These are phyloP conservation scores for Oxyteleia sp. DNA, from an alignment of 2,888 invertebrate species.

Conservation along the genomic window DNA sequence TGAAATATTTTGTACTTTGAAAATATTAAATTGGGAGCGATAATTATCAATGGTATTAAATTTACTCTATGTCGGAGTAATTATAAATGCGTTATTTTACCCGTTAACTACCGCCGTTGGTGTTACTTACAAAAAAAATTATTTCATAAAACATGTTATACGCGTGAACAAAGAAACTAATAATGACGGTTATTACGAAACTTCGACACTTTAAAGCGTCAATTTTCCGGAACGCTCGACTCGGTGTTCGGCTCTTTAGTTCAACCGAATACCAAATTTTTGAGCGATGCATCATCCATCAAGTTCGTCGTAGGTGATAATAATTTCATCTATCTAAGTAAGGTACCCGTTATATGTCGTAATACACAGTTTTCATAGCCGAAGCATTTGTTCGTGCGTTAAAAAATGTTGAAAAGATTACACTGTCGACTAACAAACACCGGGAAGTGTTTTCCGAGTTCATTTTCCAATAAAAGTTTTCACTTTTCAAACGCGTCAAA, in stretches of 20 bases:
- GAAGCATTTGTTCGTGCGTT: slow-evolving; percentile 43
- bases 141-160: too few species aligned
- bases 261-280: slow-evolving; percentile 38
- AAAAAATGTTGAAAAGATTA: slow-evolving; percentile 37
- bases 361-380: slow-evolving; percentile 24
- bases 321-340: slow-evolving; percentile 45
- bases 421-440: slow-evolving; percentile 20
- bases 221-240: slow-evolving; percentile 40
- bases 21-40: slow-evolving; percentile 28
- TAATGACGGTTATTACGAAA: slow-evolving; percentile 9
- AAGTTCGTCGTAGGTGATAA: slow-evolving; percentile 50
- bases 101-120: too few species aligned
- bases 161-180: slow-evolving; percentile 14
- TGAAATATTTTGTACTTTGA: slow-evolving; percentile 33
- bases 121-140: too few species aligned
- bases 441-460: slow-evolving; percentile 28
- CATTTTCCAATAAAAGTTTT: slow-evolving; percentile 60
- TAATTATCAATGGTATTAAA: slow-evolving; percentile 3
- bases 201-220: slow-evolving; percentile 10
- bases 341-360: slow-evolving; percentile 45
- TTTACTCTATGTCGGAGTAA: not conserved
- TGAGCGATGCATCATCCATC: slow-evolving; percentile 52
- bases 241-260: slow-evolving; percentile 18
- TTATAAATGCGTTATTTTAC: too few species aligned
- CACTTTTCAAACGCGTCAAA: slow-evolving; percentile 60